Conservation (phyloP, 2,113 vertebrate genomes). For the Chaetodon trifascialis region DNA sequence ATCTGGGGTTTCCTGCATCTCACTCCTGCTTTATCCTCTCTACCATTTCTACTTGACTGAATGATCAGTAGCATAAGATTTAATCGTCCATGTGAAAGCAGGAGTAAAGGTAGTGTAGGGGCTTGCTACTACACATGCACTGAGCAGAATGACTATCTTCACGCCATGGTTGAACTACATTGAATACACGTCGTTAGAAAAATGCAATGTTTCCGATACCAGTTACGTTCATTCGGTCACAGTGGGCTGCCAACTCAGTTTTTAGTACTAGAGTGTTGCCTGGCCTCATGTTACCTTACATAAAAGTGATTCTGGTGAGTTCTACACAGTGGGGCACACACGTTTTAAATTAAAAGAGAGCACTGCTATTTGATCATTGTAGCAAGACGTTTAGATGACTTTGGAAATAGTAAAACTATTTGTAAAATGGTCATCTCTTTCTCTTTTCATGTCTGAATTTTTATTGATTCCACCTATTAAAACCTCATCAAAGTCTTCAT, state of each 20-base stretch:
- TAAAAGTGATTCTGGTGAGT: neutral
- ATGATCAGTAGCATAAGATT: conserved; percentile 19
- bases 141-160: neutral
- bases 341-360: neutral
- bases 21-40: conserved; percentile 30
- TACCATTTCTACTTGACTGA: conserved; percentile 32
- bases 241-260: neutral
- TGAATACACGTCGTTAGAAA: neutral
- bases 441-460: too few species aligned
- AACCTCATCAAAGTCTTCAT: too few species aligned
- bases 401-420: neutral
- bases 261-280: neutral
- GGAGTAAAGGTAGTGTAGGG: neutral
- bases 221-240: neutral
- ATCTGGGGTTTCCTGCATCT: conserved; percentile 34
- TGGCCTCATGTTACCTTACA: neutral
- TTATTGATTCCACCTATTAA: too few species aligned
- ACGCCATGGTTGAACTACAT: neutral
- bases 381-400: neutral
- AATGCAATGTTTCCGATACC: neutral
- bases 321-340: neutral
- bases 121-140: neutral
- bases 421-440: too few species aligned
- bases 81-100: conserved; percentile 13
- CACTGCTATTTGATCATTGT: neutral